Evolutionary conservation across 2,113 vertebrate genomes (phyloP), one percentile per base, ranked within the genome.

Genomic region (Drymodes brunneopygia): DNA sequence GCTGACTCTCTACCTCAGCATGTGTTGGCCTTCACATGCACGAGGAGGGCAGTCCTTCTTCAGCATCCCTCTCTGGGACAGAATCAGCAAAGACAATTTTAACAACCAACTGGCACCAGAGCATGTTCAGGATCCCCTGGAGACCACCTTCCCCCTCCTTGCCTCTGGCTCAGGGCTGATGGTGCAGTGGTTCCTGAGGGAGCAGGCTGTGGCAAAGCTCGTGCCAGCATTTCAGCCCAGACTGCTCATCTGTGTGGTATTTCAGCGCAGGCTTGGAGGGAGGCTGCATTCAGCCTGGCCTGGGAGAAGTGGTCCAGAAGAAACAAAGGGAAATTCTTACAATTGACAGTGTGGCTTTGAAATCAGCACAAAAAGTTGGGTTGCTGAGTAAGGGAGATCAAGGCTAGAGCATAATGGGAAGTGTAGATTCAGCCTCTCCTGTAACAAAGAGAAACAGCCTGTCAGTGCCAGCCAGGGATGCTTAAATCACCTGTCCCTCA

Each of bases 301-400:
- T 42, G 38, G 24, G 38, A 87, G 35, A 81, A 62, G 11, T 1
- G 3, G 20, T 44, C 10, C 17, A 45, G 78, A 64, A 57, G 24
- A 81, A 84, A 60, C 9, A 31, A 77, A 70, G 13, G 12, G 27
- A 50, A 82, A 27, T 12, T 40, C 21, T 83, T 47, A 28, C 2
- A 33, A 10, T 2, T 44, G 53, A 15, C 1, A 1, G 14, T 3
- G 27, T 3, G 1, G 44, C 62, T 71, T 78, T 74, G 77, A 78
- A 89, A 91, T 64, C 65, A 86, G 84, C 85, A 56, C 22, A 64
- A 66, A 38, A 70, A 81, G 18, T 38, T 0, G 0, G 15, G 9
- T n/a, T 88, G 72, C 91, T 92, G 71, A 74, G 51, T 78, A 83
- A 90, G 75, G 69, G 73, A 94, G 91, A 91, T 89, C 56, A 92